These are phyloP conservation scores for Mustela nigripes DNA, from an alignment of 2,113 vertebrate species.

Conservation along the genomic window DNA sequence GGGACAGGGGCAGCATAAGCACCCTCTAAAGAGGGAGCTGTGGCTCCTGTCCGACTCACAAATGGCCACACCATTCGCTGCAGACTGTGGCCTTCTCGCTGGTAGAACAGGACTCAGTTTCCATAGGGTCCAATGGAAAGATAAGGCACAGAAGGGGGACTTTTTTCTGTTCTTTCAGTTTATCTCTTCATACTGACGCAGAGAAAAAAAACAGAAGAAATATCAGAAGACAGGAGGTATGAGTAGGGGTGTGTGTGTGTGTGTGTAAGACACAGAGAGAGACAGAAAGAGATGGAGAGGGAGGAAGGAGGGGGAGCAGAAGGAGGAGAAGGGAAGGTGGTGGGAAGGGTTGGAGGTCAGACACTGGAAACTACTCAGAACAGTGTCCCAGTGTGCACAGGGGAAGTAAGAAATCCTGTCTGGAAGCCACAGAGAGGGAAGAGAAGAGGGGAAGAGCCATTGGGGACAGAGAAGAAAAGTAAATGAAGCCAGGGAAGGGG, in stretches of 20 bases:
- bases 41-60: not conserved
- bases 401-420: not conserved
- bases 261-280: not conserved
- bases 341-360: not conserved
- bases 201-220: not conserved
- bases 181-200: not conserved
- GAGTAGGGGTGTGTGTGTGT: not conserved
- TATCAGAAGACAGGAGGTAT: not conserved
- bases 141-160: not conserved
- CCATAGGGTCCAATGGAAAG: not conserved
- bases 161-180: not conserved
- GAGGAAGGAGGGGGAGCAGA: not conserved
- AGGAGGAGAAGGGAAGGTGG: no score
- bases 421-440: not conserved
- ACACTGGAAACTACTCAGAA: not conserved
- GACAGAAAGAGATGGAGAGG: not conserved
- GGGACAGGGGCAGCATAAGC: fast-evolving
- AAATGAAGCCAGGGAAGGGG: not conserved
- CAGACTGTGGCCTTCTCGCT: not conserved
- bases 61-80: not conserved
- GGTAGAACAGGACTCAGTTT: not conserved
- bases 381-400: not conserved
- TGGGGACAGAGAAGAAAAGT: not conserved
- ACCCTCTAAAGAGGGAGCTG: no score
- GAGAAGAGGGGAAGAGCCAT: not conserved